phyloP scores from a whole-genome alignment of 2,888 invertebrate genomes.

The Criorhina ranunculi region DNA sequence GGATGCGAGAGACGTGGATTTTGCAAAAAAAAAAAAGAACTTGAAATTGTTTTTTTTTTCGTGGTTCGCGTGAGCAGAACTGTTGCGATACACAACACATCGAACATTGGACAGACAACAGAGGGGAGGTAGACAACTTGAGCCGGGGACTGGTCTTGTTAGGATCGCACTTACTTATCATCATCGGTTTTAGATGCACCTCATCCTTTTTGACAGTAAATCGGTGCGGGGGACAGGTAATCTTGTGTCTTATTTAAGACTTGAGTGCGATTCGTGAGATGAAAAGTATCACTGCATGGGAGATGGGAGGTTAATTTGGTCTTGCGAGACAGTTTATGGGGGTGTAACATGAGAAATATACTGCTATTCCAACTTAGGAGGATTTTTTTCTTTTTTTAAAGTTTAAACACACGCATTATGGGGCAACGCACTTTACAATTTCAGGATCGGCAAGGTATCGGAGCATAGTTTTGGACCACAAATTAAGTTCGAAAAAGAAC shows the following conservation, averaged over 20 bases:
- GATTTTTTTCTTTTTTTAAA: no score
- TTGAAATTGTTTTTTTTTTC: constrained; percentile 60
- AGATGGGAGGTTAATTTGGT: no score
- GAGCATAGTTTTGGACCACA: no score
- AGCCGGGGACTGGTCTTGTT: constrained; percentile 65
- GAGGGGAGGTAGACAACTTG: constrained; percentile 53
- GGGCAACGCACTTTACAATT: no score
- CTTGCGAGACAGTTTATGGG: no score
- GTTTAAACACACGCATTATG: no score
- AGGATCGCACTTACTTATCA: constrained; percentile 65
- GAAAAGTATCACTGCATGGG: no score
- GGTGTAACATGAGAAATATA: no score
- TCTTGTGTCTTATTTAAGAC: constrained; percentile 51
- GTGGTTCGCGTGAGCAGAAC: constrained; percentile 43
- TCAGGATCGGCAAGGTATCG: no score
- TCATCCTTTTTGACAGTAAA: constrained; percentile 60
- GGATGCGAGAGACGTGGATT: constrained; percentile 30
- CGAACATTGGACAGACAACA: constrained; percentile 42
- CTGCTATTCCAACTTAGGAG: no score
- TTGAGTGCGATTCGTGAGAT: constrained; percentile 26
- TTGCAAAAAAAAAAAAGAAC: constrained; percentile 39
- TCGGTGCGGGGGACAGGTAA: constrained; percentile 28
- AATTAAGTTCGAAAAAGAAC: no score
- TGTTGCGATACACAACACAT: constrained; percentile 35
- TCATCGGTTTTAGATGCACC: constrained; percentile 29